Base-by-base conservation (phyloP, 1,140 invertebrate genomes). In the Drosophila triauraria region DNA sequence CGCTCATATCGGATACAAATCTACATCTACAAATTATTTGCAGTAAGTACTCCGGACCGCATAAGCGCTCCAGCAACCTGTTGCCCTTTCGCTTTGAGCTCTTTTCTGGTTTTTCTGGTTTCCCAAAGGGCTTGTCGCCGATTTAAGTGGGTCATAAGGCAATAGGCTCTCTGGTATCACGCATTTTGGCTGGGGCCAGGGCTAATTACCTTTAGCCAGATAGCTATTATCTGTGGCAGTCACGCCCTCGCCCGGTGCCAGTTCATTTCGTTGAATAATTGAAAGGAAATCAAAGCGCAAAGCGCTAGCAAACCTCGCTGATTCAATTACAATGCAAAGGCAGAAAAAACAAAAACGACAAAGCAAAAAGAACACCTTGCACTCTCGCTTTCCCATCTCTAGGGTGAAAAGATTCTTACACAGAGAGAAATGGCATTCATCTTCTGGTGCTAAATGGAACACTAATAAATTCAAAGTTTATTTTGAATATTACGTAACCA, bases 241-340 rank as follows among this genome's bases (percentile, higher is more conserved):
- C 68, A 50, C 68, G 67, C 53, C 67, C 42, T 65, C 48, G 38
- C 30, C 23, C 35, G 40, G 50, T 58, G 50, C 15, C 63, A 43
- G 51, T 71, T 76, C 43, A 46, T 76, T 84, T 71, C 35, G 58
- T 70, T 68, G 65, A 84, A 80, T 83, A 85, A 83, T 80, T 80
- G 77, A 83, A 80, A 68, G 65, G 58, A 84, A 84, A 80, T 76
- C 81, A 84, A 57, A 80, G 56, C 46, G 42, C 51, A 79, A 59
- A 59, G 44, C 40, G 63, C 47, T 17, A 54, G 48, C 35, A 72
- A 60, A 72, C 46, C 54, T 44, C 69, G 42, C 30, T 30, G 30
- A 74, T 60, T 74, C 70, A 74, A 74, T 74, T 74, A 60, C 67
- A 72, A 60, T 72, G 70, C 44, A 72, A 15, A 46, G 38, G 20